Base-by-base conservation (phyloP, 2,888 invertebrate genomes). In the Aphelenchoides bicaudatus region DNA sequence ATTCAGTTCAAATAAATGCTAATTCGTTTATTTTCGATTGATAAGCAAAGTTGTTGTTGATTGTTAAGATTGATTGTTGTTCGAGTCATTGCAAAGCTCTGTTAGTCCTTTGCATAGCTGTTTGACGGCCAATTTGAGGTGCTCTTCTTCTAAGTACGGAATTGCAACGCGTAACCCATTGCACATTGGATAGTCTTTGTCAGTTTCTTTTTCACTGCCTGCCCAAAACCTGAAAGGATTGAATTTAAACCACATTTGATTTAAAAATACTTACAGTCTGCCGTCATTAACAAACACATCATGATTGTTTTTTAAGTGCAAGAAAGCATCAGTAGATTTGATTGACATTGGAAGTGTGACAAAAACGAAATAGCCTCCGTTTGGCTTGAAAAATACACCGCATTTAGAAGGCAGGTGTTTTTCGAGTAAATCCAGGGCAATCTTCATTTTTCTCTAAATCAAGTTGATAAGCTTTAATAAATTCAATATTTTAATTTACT, bases 351-450 rank as follows among this genome's bases (percentile, higher is more conserved):
- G 43, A n/a, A 43, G 43, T 8, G 23, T 10, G 6, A 43, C 43
- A 25, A 21, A 43, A 6, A 43, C 23, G 23, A 43, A 43, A 25
- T 43, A 43, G 43, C 43, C 43, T 19, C 43, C 43, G 10, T 6
- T 43, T 10, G 43, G 43, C 6, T 25, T 19, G 23, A 21, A 25
- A 25, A n/a, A 6, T 10, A 43, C 23, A 8, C 8, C 16, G 43
- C 43, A 43, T 6, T 19, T 8, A n/a, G 43, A 25, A 10, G 43
- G 43, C 10, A 43, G 43, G 10, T 43, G 16, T 21, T 43, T 43
- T 6, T 43, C 43, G 21, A 43, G 23, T 8, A n/a, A 10, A 6
- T 43, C 43, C 16, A 43, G 10, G 10, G 43, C 43, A n/a, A 43
- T n/a, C 23, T 6, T 8, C 43, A 43, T 43, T n/a, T 43, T 43